Conservation (phyloP, 2,888 invertebrate species). For the Athripsodes cinereus region DNA sequence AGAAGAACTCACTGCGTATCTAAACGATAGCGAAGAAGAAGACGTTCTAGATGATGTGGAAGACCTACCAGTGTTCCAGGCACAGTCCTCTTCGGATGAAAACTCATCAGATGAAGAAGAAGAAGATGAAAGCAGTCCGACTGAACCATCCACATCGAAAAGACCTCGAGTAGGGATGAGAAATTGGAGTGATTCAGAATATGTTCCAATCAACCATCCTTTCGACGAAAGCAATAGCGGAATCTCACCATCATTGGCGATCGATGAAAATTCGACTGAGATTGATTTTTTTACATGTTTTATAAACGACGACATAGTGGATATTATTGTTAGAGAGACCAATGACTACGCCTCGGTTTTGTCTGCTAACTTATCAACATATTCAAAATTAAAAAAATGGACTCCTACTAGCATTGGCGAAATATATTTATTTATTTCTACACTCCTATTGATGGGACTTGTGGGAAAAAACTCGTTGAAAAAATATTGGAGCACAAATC, state of each 20-base stretch:
- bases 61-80: no score
- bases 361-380: background rate
- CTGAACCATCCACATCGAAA: no score
- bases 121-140: no score
- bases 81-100: no score
- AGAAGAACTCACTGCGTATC: no score
- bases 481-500: background rate
- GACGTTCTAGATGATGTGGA: no score
- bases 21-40: no score
- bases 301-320: background rate
- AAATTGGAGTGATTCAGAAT: background rate
- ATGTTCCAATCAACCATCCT: background rate
- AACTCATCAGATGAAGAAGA: no score
- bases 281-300: background rate
- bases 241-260: background rate
- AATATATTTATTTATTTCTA: background rate
- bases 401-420: background rate
- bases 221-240: background rate
- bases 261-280: background rate
- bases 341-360: background rate
- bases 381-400: conserved; percentile 1
- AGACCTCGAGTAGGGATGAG: no score
- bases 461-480: background rate
- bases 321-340: background rate
- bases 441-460: background rate